phyloP scores from a whole-genome alignment of 1,140 invertebrate species.

The Eumeta japonica region DNA sequence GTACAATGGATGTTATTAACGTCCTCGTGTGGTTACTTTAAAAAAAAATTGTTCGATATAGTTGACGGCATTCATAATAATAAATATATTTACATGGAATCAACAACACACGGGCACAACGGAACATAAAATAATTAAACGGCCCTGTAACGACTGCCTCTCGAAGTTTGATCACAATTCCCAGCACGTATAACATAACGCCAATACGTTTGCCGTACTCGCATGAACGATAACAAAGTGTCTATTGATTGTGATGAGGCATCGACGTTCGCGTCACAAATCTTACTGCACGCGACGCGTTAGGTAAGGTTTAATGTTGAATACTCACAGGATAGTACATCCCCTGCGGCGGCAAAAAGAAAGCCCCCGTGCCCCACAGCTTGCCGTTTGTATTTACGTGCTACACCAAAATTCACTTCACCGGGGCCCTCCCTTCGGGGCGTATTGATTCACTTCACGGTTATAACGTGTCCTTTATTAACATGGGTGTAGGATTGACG shows the following conservation, averaged over 20 bases:
- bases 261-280: not conserved
- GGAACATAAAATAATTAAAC: no score
- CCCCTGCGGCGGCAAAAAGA: slow-evolving; percentile 89
- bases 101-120: no score
- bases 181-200: no score
- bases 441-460: slow-evolving; percentile 47
- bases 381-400: slow-evolving; percentile 77
- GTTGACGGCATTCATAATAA: no score
- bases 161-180: no score
- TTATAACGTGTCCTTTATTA: slow-evolving; percentile 44
- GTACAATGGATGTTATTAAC: no score
- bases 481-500: slow-evolving; percentile 49
- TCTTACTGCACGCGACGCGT: no score
- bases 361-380: slow-evolving; percentile 90
- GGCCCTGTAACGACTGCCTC: no score
- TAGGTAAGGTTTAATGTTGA: slow-evolving; percentile 3
- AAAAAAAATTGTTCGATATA: no score
- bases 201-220: not conserved
- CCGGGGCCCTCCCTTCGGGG: slow-evolving; percentile 40
- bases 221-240: not conserved
- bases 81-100: no score
- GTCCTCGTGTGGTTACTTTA: no score
- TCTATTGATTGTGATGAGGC: not conserved
- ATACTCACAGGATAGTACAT: slow-evolving; percentile 90
- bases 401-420: slow-evolving; percentile 57